Base-by-base conservation (phyloP, 1,140 invertebrate genomes). In the Theocolax elegans region DNA sequence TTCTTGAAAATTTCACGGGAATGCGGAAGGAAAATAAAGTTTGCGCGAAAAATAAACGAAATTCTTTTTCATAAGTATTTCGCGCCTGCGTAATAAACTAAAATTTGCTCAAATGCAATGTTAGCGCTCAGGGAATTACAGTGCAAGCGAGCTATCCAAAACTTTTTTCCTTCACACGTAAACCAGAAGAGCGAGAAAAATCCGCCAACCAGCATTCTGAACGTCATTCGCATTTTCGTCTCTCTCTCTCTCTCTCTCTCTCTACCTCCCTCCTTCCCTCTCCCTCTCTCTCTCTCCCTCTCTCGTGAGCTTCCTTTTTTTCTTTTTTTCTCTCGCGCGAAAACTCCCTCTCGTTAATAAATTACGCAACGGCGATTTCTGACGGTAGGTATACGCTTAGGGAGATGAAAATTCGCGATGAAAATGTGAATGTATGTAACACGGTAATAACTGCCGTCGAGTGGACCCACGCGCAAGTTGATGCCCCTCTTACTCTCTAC, bases 291-390 rank as follows among this genome's bases (percentile, higher is more conserved):
- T 29, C 40, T 42, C 51, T 1, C 21, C 49, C 19, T 46, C 17
- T 48, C 13, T n/a, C n/a, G n/a, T n/a, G n/a, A n/a, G n/a, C 35
- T 12, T 15, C 15, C n/a, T 13, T 15, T 17, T 15, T 17, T 3
- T 3, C 42, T 44, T 15, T 44, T 15, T 13, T 15, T 44, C 63
- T 65, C 48, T 65, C 21, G 17, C 40, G 23, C 51, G 0, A n/a
- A n/a, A n/a, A n/a, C 21, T 35, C 19, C 27, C 17, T 48, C 13
- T 0, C 13, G 42, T 40, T 46, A 46, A 42, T 46, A 44, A 60
- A 40, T 68, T 27, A 68, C 68, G 62, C 67, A 76, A 75, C 42
- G 68, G 53, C 71, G 73, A 76, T 76, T 74, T 44, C 27, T 21
- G 58, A 15, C 2, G 29, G 8, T 17, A 3, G n/a, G 3, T 3